Conservation (phyloP, 2,888 invertebrate genomes). For the Lobophora halterata region DNA sequence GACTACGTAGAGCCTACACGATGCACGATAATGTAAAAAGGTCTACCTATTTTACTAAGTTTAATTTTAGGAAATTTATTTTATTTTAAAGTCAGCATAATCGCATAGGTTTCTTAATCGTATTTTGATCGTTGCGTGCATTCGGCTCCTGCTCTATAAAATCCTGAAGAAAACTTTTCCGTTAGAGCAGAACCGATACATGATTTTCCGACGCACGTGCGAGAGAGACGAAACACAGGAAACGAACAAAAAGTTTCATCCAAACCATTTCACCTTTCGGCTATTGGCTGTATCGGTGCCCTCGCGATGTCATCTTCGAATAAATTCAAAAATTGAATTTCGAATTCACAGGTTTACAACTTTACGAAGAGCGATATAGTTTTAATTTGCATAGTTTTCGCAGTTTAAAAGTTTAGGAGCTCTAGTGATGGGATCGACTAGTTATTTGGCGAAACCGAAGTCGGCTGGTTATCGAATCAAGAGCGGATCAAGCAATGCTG, state of each 20-base stretch:
- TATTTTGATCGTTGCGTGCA: slow-evolving; percentile 35
- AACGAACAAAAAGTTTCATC: slow-evolving; percentile 46
- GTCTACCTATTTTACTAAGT: too few relatives aligned
- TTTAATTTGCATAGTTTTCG: slow-evolving; percentile 36
- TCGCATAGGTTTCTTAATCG: too few relatives aligned
- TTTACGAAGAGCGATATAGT: slow-evolving; percentile 20
- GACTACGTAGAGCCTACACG: too few relatives aligned
- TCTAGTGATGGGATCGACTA: slow-evolving; percentile 70
- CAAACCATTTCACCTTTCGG: slow-evolving; percentile 57
- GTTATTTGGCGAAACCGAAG: slow-evolving; percentile 67
- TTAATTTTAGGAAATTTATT: too few relatives aligned
- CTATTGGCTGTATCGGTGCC: slow-evolving; percentile 44
- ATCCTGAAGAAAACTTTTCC: slow-evolving; percentile 61
- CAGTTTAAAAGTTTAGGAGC: slow-evolving; percentile 31
- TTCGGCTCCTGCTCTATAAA: slow-evolving; percentile 45
- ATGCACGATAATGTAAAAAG: too few relatives aligned
- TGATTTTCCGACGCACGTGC: slow-evolving; percentile 35
- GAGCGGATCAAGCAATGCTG: slow-evolving; percentile 64
- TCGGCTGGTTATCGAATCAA: slow-evolving; percentile 59
- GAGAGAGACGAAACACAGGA: slow-evolving; percentile 63
- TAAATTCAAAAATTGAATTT: slow-evolving; percentile 41
- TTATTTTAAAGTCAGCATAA: too few relatives aligned
- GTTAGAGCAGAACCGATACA: slow-evolving; percentile 47
- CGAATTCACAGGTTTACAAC: slow-evolving; percentile 21
- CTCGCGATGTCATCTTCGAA: slow-evolving; percentile 38